Conservation (phyloP, 2,888 invertebrate species). For the Brassicogethes aeneus region DNA sequence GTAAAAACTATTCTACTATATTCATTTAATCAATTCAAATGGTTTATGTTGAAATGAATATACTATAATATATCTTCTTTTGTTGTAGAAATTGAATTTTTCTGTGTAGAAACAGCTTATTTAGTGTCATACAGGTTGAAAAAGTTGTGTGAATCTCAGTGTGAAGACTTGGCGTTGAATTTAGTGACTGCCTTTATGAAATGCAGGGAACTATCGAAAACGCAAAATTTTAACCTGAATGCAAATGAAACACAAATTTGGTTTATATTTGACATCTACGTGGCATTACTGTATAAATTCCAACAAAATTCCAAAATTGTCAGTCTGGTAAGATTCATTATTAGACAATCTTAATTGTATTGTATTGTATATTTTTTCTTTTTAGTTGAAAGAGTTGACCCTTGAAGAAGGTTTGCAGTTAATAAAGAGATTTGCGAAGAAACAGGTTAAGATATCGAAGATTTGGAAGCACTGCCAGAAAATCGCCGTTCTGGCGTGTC, state of each 20-base stretch:
- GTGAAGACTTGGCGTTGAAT: constrained; percentile 53
- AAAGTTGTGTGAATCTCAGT: constrained; percentile 51
- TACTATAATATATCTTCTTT: too few relatives aligned
- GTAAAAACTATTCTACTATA: too few relatives aligned
- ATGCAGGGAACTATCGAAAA: constrained; percentile 33
- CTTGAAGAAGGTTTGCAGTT: constrained; percentile 47
- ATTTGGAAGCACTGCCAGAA: constrained; percentile 49
- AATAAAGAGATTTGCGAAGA: constrained; percentile 43
- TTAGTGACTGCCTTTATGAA: constrained; percentile 45
- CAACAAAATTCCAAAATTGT: constrained; percentile 46
- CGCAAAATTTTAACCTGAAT: constrained; percentile 32
- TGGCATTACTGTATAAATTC: constrained; percentile 49
- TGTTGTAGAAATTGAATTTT: constrained; percentile 44
- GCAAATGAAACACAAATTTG: constrained; percentile 44
- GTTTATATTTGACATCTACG: constrained; percentile 51
- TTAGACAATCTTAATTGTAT: constrained; percentile 1
- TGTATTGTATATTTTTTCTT: constrained; percentile 9
- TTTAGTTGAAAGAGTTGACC: constrained; percentile 47
- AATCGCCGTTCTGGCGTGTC: constrained; percentile 47
- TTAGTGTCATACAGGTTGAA: constrained; percentile 50
- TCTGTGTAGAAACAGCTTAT: constrained; percentile 49
- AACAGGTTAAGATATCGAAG: constrained; percentile 44
- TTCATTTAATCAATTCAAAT: background rate
- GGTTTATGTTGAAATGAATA: background rate
- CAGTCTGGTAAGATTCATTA: constrained; percentile 44